Evolutionary conservation across 2,888 invertebrate species (phyloP).

Genomic region (Sipha maydis): DNA sequence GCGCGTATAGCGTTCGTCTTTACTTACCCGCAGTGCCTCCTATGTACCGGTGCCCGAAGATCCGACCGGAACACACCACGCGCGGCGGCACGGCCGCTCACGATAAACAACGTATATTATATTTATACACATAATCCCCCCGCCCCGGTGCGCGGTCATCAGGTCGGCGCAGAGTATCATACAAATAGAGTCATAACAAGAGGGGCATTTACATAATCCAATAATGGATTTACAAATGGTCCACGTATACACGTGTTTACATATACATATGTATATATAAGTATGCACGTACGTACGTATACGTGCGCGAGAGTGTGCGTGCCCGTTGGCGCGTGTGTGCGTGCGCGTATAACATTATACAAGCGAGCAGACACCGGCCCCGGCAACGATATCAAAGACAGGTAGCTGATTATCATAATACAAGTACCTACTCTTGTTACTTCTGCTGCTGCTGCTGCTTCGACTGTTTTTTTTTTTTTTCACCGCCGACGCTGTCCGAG

Average conservation of each 20-base stretch:
- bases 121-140: not conserved
- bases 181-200: conserved; percentile 59
- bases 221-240: conserved; percentile 61
- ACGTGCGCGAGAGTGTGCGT: not conserved
- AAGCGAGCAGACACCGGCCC: conserved; percentile 17
- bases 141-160: not conserved
- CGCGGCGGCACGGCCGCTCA: not conserved
- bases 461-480: not conserved
- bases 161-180: not conserved
- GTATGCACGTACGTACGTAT: not conserved
- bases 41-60: conserved; percentile 15
- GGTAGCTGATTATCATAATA: conserved; percentile 61
- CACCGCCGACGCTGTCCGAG: not conserved
- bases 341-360: not conserved
- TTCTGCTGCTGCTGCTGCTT: not conserved
- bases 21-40: not conserved
- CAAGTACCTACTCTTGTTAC: conserved; percentile 20
- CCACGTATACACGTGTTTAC: not conserved
- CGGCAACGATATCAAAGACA: conserved; percentile 50
- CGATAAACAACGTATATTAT: no score
- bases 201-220: conserved; percentile 59
- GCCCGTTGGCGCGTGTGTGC: no score
- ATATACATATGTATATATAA: not conserved
- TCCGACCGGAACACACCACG: conserved; percentile 46
- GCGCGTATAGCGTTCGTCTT: not conserved